phyloP scores from a whole-genome alignment of 2,888 invertebrate genomes.

The Cerceris rybyensis region DNA sequence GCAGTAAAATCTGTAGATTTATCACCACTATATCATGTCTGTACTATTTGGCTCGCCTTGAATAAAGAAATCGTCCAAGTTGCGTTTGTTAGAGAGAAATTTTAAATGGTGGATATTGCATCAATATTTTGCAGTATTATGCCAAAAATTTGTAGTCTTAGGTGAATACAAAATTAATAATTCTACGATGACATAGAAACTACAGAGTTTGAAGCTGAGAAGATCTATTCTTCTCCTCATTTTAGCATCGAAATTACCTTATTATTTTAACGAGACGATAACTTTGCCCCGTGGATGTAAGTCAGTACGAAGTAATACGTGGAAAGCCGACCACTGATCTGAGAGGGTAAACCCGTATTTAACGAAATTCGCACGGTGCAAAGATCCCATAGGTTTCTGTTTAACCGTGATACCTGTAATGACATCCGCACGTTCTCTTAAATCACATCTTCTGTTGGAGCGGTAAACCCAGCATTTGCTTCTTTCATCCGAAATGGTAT shows the following conservation, averaged over 20 bases:
- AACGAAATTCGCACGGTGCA: constrained; percentile 41
- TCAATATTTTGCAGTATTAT: no score
- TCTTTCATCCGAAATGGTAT: constrained; percentile 60
- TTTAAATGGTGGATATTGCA: no score
- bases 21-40: no score
- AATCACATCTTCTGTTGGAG: constrained; percentile 60
- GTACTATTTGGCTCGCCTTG: no score
- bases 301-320: constrained; percentile 16
- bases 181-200: background rate
- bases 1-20: no score
- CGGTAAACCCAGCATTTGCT: constrained; percentile 48
- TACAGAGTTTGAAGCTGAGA: no score
- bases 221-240: no score
- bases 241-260: background rate
- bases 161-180: background rate
- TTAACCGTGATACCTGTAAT: constrained; percentile 58
- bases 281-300: background rate
- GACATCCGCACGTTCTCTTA: constrained; percentile 56
- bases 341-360: constrained; percentile 52
- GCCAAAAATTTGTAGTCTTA: no score
- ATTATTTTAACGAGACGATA: constrained; percentile 14
- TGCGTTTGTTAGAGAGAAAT: no score
- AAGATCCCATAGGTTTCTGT: constrained; percentile 39
- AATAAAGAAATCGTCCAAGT: no score
- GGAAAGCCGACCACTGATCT: constrained; percentile 52